Evolutionary conservation across 2,113 vertebrate species (phyloP), one percentile per base, ranked within the genome.

Genomic region (Phyllostomus discolor): DNA sequence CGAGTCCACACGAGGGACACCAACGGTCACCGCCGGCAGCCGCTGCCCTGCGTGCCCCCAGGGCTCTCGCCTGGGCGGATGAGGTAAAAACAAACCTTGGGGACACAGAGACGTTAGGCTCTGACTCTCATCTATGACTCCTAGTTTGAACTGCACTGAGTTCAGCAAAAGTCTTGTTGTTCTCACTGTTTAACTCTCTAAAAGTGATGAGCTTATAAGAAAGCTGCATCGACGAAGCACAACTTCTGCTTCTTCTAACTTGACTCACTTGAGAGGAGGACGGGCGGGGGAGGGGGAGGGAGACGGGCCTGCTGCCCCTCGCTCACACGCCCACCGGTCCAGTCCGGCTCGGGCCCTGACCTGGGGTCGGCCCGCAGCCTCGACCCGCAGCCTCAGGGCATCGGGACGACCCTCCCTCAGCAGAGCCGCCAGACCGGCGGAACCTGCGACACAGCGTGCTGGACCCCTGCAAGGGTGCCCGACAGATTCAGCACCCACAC

Each of bases 51-150:
- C n/a, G 19, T 19, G 46, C 46, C 48, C 87, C 66, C 31, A n/a
- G 12, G 7, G 31, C 54, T 62, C 33, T 33, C 7, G 35, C 0
- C 0, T 24, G n/a, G 10, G 33, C 1, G 2, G 24, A 11, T 41
- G 46, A 64, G 64, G 26, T 28, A 20, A 90, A 69, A 50, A 75
- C 46, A 59, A 38, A n/a, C 1, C 6, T 50, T 10, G 17, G 11
- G 50, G 41, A 15, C 24, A 59, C 57, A 38, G 22, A 79, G 41
- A 41, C 26, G 5, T 12, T 4, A 75, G 22, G 41, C 7, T 41
- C 5, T 70, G 28, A 31, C 33, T 50, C 69, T 50, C 69, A 2
- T 22, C 69, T 38, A 0, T 24, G 33, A 52, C 24, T 22, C 5
- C 80, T 41, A 22, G 50, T 11, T 4, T 52, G n/a, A 52, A 52